Conservation (phyloP, 2,113 vertebrate species). For the Ifrita kowaldi region DNA sequence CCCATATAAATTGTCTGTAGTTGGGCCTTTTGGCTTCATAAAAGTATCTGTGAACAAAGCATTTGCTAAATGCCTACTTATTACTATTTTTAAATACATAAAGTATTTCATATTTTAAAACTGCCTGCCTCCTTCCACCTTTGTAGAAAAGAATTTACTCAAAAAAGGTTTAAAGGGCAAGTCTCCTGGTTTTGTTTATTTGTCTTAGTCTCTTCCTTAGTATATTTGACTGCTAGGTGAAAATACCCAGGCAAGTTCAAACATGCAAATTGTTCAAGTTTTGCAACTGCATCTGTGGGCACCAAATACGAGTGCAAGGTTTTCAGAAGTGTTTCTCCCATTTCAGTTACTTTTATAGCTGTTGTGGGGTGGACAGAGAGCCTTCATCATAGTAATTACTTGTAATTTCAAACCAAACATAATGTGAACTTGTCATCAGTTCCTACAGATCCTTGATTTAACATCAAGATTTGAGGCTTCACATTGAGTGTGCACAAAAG, state of each 20-base stretch:
- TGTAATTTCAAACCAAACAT: background rate
- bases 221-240: background rate
- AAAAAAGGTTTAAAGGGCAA: background rate
- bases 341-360: background rate
- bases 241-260: background rate
- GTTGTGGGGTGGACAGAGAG: background rate
- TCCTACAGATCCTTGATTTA: background rate
- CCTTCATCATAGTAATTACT: background rate
- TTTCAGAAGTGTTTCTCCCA: background rate
- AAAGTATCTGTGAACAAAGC: background rate
- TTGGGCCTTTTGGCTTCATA: background rate
- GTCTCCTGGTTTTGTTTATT: background rate
- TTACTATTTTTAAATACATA: background rate
- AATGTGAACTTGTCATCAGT: background rate
- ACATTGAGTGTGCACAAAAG: background rate
- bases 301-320: background rate
- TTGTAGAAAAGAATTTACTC: background rate
- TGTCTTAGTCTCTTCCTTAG: background rate
- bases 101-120: background rate
- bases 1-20: accelerated
- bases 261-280: background rate
- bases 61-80: background rate
- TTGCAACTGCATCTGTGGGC: background rate
- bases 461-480: background rate
- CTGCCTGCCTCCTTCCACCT: background rate